Conservation (phyloP, 2,797 vertebrate genomes). For the Paguma larvata region DNA sequence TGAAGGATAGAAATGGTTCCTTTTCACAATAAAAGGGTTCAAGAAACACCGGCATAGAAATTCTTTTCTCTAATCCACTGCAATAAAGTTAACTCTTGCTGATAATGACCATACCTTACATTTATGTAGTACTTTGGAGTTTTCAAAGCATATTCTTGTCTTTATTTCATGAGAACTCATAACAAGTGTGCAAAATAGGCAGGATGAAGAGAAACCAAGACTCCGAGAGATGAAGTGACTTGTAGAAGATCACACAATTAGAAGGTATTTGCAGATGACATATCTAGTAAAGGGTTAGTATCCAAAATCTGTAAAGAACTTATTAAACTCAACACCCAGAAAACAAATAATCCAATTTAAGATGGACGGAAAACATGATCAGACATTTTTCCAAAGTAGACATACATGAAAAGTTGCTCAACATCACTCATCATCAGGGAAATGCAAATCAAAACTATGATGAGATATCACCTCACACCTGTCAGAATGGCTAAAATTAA, state of each 20-base stretch:
- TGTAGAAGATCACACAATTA: background rate
- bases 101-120: background rate
- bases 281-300: too few species aligned
- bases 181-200: background rate
- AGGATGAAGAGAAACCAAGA: background rate
- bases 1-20: background rate
- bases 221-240: background rate
- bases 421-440: too few species aligned
- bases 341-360: too few species aligned
- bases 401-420: too few species aligned
- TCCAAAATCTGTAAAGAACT: too few species aligned
- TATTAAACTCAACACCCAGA: too few species aligned
- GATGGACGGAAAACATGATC: too few species aligned
- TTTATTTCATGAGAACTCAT: background rate
- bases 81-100: background rate
- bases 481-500: too few species aligned
- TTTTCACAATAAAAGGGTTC: constrained; percentile 29
- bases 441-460: too few species aligned
- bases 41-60: background rate
- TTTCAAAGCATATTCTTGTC: background rate
- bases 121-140: background rate
- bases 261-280: too few species aligned
- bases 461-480: too few species aligned
- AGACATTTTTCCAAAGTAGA: too few species aligned
- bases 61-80: background rate